Conservation (phyloP, 2,113 vertebrate species). For the Phasianus colchicus region DNA sequence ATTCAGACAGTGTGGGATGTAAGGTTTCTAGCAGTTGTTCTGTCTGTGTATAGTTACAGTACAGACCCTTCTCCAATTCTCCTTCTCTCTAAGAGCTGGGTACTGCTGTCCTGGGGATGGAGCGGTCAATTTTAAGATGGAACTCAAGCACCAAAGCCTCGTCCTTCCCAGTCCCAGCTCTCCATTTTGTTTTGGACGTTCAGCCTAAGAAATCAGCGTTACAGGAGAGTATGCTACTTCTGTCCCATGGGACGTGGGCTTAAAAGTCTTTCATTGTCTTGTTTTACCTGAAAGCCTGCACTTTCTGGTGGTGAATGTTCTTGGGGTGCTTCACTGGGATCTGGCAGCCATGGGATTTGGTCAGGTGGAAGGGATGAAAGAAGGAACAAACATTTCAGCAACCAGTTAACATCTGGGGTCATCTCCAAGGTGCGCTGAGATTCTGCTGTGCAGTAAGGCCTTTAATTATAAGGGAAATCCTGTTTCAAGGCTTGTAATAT, state of each 20-base stretch:
- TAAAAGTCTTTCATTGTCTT: not conserved
- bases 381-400: not conserved
- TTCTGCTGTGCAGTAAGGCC: not conserved
- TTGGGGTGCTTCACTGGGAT: not conserved
- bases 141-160: not conserved
- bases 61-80: not conserved
- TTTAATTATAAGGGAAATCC: conserved; percentile 15
- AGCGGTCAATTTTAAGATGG: rapidly evolving
- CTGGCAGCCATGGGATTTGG: not conserved
- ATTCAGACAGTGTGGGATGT: rapidly evolving
- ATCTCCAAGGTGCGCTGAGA: not conserved
- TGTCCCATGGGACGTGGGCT: not conserved
- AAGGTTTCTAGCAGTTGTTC: not conserved
- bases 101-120: not conserved
- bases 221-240: not conserved
- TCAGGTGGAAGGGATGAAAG: not conserved
- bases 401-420: not conserved
- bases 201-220: not conserved
- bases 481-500: not conserved
- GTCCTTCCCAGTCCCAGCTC: not conserved
- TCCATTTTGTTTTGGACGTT: not conserved
- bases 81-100: not conserved
- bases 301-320: rapidly evolving
- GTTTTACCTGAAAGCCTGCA: not conserved
- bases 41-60: not conserved